These are phyloP conservation scores for Lordiphosa stackelbergi DNA, from an alignment of 1,140 invertebrate species.

Conservation along the genomic window DNA sequence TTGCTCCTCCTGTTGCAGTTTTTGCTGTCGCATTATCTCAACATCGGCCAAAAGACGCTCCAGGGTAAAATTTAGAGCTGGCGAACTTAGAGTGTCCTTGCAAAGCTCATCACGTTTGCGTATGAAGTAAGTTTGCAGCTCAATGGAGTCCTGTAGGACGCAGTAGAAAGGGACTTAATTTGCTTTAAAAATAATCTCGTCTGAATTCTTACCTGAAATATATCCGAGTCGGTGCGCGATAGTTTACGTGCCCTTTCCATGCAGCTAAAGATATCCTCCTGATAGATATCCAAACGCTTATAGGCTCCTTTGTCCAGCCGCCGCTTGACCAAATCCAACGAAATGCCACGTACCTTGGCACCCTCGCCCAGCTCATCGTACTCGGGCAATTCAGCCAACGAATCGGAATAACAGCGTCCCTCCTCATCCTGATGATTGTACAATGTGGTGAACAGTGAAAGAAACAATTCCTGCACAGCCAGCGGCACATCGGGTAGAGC, in stretches of 20 bases:
- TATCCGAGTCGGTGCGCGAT: constrained; percentile 93
- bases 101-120: constrained; percentile 86
- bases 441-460: constrained; percentile 93
- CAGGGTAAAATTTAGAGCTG: constrained; percentile 89
- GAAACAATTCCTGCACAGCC: constrained; percentile 93
- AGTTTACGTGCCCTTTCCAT: constrained; percentile 92
- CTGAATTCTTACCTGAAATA: constrained; percentile 80
- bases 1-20: constrained; percentile 90
- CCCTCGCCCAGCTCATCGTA: constrained; percentile 86
- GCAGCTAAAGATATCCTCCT: constrained; percentile 97
- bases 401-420: constrained; percentile 96
- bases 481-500: constrained; percentile 91
- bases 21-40: constrained; percentile 86
- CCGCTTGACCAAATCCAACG: constrained; percentile 90
- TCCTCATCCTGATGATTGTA: constrained; percentile 98
- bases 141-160: constrained; percentile 89
- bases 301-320: constrained; percentile 92
- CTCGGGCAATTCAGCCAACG: constrained; percentile 94
- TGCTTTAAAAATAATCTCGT: too few relatives aligned
- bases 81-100: constrained; percentile 88
- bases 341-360: constrained; percentile 85
- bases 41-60: constrained; percentile 85
- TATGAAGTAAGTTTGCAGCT: constrained; percentile 95
- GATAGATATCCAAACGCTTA: constrained; percentile 94
- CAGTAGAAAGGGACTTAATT: too few relatives aligned